Evolutionary conservation across 2,888 invertebrate genomes (phyloP).

Genomic region (Cryptocephalus moraei): DNA sequence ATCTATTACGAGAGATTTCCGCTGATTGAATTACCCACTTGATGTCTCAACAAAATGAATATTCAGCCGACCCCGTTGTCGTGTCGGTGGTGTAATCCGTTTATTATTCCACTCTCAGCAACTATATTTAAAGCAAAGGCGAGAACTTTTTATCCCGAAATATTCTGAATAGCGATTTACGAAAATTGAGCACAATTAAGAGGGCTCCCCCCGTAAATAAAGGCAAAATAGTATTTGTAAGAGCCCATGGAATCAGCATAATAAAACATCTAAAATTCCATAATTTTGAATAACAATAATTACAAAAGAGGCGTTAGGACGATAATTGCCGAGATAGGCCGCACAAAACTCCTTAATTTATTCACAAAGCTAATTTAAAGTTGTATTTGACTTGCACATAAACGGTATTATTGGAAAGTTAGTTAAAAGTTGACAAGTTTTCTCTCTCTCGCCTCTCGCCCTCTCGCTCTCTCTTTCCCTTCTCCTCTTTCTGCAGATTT

Average conservation of each 20-base stretch:
- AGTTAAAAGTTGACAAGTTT: slow-evolving; percentile 39
- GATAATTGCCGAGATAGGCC: slow-evolving; percentile 41
- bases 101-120: too few species aligned
- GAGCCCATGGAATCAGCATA: slow-evolving; percentile 37
- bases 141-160: slow-evolving; percentile 19
- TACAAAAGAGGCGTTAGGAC: slow-evolving; percentile 37
- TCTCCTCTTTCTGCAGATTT: slow-evolving; percentile 10
- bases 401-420: slow-evolving; percentile 40
- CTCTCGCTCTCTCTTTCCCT: slow-evolving; percentile 9
- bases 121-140: slow-evolving; percentile 4
- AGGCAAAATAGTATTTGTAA: slow-evolving; percentile 2
- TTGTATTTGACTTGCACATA: slow-evolving; percentile 42
- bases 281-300: slow-evolving; percentile 42
- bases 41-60: too few species aligned
- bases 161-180: slow-evolving; percentile 23
- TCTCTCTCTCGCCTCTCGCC: slow-evolving; percentile 9
- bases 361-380: slow-evolving; percentile 41
- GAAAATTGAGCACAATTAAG: slow-evolving; percentile 26
- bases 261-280: slow-evolving; percentile 40
- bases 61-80: too few species aligned
- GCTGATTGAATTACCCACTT: too few species aligned
- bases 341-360: slow-evolving; percentile 40
- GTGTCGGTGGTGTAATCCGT: too few species aligned
- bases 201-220: slow-evolving; percentile 7
- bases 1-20: too few species aligned